A percentile compares a stretch with the other conserved stretches of the same genome.
These are phyloP conservation scores for Nettapus auritus DNA, from an alignment of 2,113 vertebrate species.

Conservation along the genomic window DNA sequence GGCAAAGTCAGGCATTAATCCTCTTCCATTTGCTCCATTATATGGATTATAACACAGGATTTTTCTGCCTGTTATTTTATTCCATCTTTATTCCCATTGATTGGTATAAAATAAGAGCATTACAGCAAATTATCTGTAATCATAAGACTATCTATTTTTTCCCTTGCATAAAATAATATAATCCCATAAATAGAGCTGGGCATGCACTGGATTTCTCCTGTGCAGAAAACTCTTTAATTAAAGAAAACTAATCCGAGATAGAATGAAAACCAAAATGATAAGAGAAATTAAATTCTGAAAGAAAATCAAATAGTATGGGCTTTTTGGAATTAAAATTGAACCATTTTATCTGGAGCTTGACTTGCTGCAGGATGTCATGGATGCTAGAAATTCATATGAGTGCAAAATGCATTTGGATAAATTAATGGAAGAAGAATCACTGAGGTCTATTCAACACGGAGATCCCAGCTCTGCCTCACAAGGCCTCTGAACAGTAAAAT, in stretches of 20 bases:
- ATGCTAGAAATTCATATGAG: background rate
- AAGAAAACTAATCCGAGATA: conserved; percentile 49
- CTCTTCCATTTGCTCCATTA: conserved; percentile 11
- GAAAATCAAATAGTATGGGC: background rate
- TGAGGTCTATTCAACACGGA: background rate
- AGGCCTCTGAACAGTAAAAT: background rate
- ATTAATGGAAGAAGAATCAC: background rate
- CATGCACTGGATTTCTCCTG: background rate
- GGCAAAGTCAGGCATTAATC: background rate
- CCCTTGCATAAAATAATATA: conserved; percentile 7
- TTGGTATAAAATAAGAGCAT: conserved; percentile 42
- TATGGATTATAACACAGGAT: conserved; percentile 12
- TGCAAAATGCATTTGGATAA: background rate
- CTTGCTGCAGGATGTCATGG: background rate
- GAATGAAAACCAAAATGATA: conserved; percentile 22
- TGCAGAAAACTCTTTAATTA: conserved; percentile 33
- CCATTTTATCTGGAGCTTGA: background rate
- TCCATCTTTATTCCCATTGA: conserved; percentile 21
- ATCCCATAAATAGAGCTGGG: conserved; percentile 43
- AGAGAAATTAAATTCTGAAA: conserved; percentile 26
- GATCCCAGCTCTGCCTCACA: background rate
- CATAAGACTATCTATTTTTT: conserved; percentile 42
- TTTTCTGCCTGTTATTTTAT: conserved; percentile 52
- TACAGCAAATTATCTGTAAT: conserved; percentile 50
- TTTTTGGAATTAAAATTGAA: conserved; percentile 1